Evolutionary conservation across 2,113 vertebrate species (phyloP).

Genomic region (Callospermophilus lateralis): DNA sequence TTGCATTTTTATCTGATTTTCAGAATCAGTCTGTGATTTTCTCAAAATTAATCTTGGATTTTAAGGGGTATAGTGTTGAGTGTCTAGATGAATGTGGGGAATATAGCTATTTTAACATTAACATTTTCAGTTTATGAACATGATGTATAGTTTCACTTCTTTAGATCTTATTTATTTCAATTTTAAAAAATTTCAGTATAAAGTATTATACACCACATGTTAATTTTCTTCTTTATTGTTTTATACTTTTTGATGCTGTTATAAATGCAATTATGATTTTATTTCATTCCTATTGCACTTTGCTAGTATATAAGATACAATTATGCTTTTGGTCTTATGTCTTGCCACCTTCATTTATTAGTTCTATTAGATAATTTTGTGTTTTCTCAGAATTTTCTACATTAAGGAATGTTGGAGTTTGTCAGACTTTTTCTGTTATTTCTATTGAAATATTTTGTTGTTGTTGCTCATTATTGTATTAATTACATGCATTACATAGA

Average conservation of each 20-base stretch:
- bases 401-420: neutral
- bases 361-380: neutral
- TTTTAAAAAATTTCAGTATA: neutral
- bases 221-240: neutral
- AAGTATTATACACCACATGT: neutral
- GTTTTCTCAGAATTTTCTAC: neutral
- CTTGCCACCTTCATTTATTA: neutral
- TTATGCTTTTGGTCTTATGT: neutral
- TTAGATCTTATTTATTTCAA: neutral
- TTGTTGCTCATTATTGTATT: neutral
- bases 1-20: neutral
- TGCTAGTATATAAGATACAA: neutral
- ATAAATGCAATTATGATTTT: too few species aligned
- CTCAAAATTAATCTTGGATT: too few species aligned
- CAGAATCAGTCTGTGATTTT: neutral
- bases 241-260: neutral
- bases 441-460: neutral
- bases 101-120: neutral
- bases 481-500: neutral
- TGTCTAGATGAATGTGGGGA: neutral
- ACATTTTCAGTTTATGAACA: neutral
- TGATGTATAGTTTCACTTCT: neutral
- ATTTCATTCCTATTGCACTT: neutral
- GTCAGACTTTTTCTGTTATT: neutral
- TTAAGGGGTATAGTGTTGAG: neutral